Percentiles rank a stretch among this genome's conserved stretches.
These are phyloP conservation scores for Cactoblastis cactorum DNA, from an alignment of 2,888 invertebrate species.

Conservation along the genomic window DNA sequence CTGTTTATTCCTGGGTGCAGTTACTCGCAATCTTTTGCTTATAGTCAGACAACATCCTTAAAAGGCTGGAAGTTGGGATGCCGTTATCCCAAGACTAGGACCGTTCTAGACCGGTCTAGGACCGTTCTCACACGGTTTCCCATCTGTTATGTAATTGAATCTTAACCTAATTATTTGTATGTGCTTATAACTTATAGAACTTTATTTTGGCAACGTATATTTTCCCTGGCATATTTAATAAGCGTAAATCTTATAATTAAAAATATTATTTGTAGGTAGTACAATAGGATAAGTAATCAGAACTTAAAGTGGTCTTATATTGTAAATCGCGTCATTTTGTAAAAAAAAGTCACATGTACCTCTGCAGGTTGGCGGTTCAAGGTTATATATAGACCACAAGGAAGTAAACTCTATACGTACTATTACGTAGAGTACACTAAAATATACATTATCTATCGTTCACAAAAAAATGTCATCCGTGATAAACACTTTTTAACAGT, in stretches of 20 bases:
- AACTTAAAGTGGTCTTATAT: neutral
- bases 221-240: too few relatives aligned
- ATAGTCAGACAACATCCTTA: conserved; percentile 51
- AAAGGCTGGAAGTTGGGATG: conserved; percentile 62
- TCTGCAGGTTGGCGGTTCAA: conserved; percentile 46
- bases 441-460: neutral
- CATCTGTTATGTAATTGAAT: conserved; percentile 10
- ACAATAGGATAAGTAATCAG: neutral
- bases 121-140: conserved; percentile 52
- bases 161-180: neutral
- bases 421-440: conserved; percentile 15
- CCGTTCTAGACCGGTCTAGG: conserved; percentile 53
- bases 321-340: neutral
- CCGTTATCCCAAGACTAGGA: conserved; percentile 58
- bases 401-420: conserved; percentile 41
- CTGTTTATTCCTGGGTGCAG: conserved; percentile 40
- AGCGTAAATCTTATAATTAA: too few relatives aligned
- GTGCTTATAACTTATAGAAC: too few relatives aligned
- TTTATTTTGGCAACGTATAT: too few relatives aligned
- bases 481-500: too few relatives aligned
- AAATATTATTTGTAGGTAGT: too few relatives aligned
- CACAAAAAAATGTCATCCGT: too few relatives aligned
- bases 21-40: conserved; percentile 31
- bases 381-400: conserved; percentile 43
- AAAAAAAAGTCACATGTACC: neutral